A percentile compares a stretch with the other conserved stretches of the same genome.
Evolutionary conservation across 2,888 invertebrate genomes (phyloP).

Genomic region (Limnephilus auricula): DNA sequence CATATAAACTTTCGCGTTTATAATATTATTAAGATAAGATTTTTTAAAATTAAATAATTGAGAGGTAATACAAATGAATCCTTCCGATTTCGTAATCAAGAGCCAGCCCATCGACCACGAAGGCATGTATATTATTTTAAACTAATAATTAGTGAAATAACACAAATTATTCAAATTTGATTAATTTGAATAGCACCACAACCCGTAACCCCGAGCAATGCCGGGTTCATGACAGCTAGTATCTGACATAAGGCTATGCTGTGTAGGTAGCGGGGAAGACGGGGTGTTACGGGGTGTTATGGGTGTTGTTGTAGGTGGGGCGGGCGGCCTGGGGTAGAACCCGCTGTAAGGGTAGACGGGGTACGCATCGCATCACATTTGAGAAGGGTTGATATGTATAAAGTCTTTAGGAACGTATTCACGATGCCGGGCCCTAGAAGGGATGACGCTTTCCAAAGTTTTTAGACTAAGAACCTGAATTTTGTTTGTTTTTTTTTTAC

Average conservation of each 20-base stretch:
- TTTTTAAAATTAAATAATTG: too few relatives aligned
- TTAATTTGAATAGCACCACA: too few relatives aligned
- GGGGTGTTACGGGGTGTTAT: background rate
- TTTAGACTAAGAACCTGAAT: background rate
- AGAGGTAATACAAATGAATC: too few relatives aligned
- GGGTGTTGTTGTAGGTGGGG: background rate
- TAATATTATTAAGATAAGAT: too few relatives aligned
- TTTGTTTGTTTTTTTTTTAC: background rate
- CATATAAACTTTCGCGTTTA: too few relatives aligned
- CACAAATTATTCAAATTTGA: too few relatives aligned
- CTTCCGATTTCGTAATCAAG: too few relatives aligned
- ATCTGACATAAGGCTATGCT: background rate
- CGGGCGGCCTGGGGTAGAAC: background rate
- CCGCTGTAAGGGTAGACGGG: background rate
- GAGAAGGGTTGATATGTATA: conserved; percentile 42
- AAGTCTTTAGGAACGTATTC: conserved; percentile 38
- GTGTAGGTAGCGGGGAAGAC: background rate
- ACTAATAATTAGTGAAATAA: too few relatives aligned
- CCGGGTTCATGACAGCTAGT: too few relatives aligned
- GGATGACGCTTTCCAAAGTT: background rate
- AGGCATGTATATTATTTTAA: too few relatives aligned
- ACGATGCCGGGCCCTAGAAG: background rate
- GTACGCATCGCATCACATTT: conserved; percentile 24
- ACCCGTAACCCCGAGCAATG: too few relatives aligned
- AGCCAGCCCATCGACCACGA: too few relatives aligned